Conservation (phyloP, 2,888 invertebrate genomes). For the Rhagium mordax region DNA sequence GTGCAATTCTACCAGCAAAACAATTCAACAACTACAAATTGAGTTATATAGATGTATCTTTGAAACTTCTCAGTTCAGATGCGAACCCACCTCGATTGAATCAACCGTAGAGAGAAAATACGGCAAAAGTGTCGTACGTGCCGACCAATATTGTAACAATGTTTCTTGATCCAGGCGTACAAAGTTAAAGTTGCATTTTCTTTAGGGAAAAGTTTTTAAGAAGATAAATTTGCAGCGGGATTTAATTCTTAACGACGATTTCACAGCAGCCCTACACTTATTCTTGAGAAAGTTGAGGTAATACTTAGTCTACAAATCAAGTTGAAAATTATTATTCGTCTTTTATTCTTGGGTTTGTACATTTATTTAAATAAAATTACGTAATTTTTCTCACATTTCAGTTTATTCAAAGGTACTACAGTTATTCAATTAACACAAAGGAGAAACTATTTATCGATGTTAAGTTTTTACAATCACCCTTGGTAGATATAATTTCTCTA, state of each 20-base stretch:
- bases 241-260: not conserved
- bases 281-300: not conserved
- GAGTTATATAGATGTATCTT: not conserved
- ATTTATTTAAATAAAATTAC: too few species aligned
- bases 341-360: too few species aligned
- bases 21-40: not conserved
- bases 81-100: not conserved
- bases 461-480: too few species aligned
- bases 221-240: not conserved
- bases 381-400: too few species aligned
- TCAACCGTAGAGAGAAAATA: not conserved
- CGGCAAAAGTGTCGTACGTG: constrained; percentile 8
- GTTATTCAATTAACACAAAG: too few species aligned
- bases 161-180: not conserved
- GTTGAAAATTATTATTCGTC: too few species aligned
- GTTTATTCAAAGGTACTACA: too few species aligned
- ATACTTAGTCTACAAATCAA: not conserved
- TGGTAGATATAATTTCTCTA: too few species aligned
- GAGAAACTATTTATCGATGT: too few species aligned
- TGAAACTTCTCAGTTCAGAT: not conserved
- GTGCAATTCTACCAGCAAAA: not conserved
- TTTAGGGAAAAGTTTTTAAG: not conserved
- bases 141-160: constrained; percentile 2
- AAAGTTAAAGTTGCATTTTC: not conserved
- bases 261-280: not conserved